phyloP scores from a whole-genome alignment of 1,140 invertebrate genomes.

The Cotesia typhae region DNA sequence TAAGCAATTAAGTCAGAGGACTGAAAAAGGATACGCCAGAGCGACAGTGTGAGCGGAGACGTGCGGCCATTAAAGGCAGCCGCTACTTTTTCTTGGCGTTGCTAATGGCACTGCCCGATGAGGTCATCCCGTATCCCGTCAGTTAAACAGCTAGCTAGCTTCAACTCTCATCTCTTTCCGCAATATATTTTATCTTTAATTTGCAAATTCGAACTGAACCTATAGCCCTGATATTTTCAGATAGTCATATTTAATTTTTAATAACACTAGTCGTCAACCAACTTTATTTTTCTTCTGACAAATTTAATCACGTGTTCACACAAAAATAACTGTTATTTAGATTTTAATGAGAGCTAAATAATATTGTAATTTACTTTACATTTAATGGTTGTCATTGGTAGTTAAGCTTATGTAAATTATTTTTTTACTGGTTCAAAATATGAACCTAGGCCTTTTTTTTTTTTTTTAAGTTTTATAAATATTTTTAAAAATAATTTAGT shows the following conservation, averaged over 20 bases:
- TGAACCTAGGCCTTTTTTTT: too few relatives aligned
- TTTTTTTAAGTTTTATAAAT: too few relatives aligned
- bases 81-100: slow-evolving; percentile 39
- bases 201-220: too few relatives aligned
- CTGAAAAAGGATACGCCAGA: slow-evolving; percentile 42
- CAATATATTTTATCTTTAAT: slow-evolving; percentile 13
- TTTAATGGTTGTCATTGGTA: too few relatives aligned
- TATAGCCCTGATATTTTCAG: too few relatives aligned
- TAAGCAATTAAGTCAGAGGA: slow-evolving; percentile 42
- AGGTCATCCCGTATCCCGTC: slow-evolving; percentile 44
- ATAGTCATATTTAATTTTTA: neutral
- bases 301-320: neutral
- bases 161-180: slow-evolving; percentile 29
- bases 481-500: too few relatives aligned
- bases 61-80: slow-evolving; percentile 43
- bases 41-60: slow-evolving; percentile 16
- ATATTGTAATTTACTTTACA: neutral
- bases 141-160: slow-evolving; percentile 44
- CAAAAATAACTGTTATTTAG: neutral
- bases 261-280: too few relatives aligned
- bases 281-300: neutral
- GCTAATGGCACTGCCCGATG: slow-evolving; percentile 43
- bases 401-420: too few relatives aligned
- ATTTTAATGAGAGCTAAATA: neutral
- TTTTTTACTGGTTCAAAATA: too few relatives aligned